A percentile compares a stretch with the other conserved stretches of the same genome.
phyloP scores from a whole-genome alignment of 2,113 vertebrate genomes.

The Athene cunicularia region DNA sequence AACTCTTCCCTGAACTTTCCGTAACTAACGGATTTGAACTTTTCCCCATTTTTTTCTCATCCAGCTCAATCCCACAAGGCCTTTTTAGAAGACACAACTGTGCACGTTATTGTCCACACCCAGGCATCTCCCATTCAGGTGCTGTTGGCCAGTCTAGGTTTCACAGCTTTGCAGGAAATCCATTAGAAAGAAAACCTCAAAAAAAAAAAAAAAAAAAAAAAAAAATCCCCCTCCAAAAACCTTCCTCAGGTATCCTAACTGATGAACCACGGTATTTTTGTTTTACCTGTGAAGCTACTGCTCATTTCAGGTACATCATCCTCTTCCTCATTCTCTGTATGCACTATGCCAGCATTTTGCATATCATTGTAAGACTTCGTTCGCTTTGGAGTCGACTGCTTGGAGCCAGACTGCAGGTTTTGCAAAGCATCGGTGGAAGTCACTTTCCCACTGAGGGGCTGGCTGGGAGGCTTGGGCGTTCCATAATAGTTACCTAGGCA shows the following conservation, averaged over 20 bases:
- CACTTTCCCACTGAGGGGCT: conserved; percentile 96
- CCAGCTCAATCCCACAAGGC: background rate
- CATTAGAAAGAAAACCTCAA: background rate
- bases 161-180: background rate
- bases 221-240: background rate
- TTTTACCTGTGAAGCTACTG: conserved; percentile 98
- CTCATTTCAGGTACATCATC: conserved; percentile 98
- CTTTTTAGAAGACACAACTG: background rate
- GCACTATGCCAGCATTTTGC: conserved; percentile 99
- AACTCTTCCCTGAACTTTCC: background rate
- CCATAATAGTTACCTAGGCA: conserved; percentile 99
- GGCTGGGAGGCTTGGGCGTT: conserved; percentile 97
- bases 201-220: too few relatives aligned
- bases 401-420: conserved; percentile 89
- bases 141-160: background rate
- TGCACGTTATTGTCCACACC: background rate
- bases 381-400: conserved; percentile 91
- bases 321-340: conserved; percentile 90
- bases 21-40: background rate
- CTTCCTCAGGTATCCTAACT: background rate
- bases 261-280: accelerated
- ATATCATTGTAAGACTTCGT: conserved; percentile 99
- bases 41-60: background rate
- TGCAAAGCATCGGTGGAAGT: conserved; percentile 93
- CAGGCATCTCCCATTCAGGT: background rate